Base-by-base conservation (phyloP, 2,888 invertebrate genomes). In the Leptodirus hochenwartii region DNA sequence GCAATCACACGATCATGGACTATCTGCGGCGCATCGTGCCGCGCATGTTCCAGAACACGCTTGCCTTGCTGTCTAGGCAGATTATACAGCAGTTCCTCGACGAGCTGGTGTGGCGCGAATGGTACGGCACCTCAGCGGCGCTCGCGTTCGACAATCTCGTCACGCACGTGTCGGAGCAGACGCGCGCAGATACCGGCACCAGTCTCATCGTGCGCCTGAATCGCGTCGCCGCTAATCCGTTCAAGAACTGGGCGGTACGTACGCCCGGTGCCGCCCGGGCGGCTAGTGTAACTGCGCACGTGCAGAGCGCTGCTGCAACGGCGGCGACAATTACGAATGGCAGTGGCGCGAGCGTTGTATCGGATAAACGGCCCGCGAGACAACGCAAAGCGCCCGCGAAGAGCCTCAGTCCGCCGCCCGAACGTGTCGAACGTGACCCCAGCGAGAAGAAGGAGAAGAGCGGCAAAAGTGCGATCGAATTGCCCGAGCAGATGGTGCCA, bases 41-140 rank as follows among this genome's bases (percentile, higher is more conserved):
- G 0, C 66, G 84, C 44, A 85, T 87, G 84, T 88, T 87, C 57
- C 78, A 85, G 59, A 85, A 82, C 41, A 85, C 85, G 0, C 53
- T 87, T 5, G 81, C 82, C 6, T 50, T 84, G 38, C 56, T 88
- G 1, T 82, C 80, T 2, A 62, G 81, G 26, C 79, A 78, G 53
- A 80, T 85, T 49, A 84, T 88, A 43, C 88, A 88, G 51, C 84
- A 85, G 51, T 87, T 87, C 52, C 56, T 88, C 38, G 87, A 88
- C 49, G 88, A 88, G 47, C 55, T 88, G 11, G 56, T 84, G 8
- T 88, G 88, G 87, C 64, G 88, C 33, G 87, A 88, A 50, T 73
- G 77, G 47, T 87, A 70, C 47, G 87, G 85, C 0, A 64, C 69
- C 4, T 73, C 78, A 1, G 71, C 85, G 0, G 64, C 74, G 1